Evolutionary conservation across 2,888 invertebrate genomes (phyloP), one percentile per base, ranked within the genome.

Genomic region (Nudaria mundana): DNA sequence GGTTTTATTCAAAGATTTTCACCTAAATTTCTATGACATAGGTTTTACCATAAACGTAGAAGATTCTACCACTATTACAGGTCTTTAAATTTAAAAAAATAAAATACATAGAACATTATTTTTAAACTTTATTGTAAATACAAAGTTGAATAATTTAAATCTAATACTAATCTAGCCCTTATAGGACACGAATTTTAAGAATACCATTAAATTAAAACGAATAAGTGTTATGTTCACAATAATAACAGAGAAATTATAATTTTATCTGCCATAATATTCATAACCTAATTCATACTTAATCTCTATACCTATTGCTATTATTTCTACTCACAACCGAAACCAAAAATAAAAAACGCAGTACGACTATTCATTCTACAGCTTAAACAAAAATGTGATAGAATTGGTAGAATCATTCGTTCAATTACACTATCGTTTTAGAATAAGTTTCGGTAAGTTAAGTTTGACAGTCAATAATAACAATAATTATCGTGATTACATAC

Each of bases 291-390:
- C 47, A 40, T 56, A 51, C 46, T 55, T 57, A 55, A 40, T 29
- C 34, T 34, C 42, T 65, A 64, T 57, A n/a, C n/a, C n/a, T n/a
- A 68, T 66, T 68, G 60, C 71, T 65, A 67, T 70, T 64, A 67
- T n/a, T n/a, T n/a, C 44, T 52, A 61, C 59, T 72, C 73, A 73
- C 73, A 74, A 74, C 72, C 71, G 52, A 59, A 61, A 66, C 62
- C 44, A 59, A 63, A n/a, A 58, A 37, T 36, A 37, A 37, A 35
- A 48, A 38, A 47, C 20, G 15, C 23, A 55, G 31, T 44, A 33
- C 44, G 30, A 37, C 26, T 29, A 25, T 44, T 18, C 34, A 47
- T 44, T 36, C 37, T 46, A 48, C 36, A 36, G 37, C 18, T 32
- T 14, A 28, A 46, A 26, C 23, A 33, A 16, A n/a, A n/a, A n/a